Evolutionary conservation across 2,113 vertebrate genomes (phyloP).

Genomic region (Spilogale gracilis): DNA sequence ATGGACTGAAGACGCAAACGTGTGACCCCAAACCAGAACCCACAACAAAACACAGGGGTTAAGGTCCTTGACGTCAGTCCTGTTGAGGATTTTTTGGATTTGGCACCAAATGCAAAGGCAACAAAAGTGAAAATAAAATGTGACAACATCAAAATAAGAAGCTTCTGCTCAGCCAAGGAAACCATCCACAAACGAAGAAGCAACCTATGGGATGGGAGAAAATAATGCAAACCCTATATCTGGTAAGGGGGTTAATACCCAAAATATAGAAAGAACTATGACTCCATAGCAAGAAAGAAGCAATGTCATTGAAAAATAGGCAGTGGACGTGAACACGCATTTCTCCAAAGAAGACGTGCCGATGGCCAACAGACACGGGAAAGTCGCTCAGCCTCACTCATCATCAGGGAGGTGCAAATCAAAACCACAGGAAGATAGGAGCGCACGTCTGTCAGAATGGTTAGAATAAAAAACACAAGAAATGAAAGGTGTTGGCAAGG

Average conservation of each 20-base stretch:
- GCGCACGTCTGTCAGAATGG: neutral
- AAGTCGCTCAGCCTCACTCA: neutral
- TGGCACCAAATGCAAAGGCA: neutral
- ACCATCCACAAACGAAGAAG: neutral
- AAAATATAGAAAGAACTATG: neutral
- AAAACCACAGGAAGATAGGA: neutral
- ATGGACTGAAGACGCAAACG: neutral
- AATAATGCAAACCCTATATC: neutral
- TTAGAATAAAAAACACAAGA: neutral
- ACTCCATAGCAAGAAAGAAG: neutral
- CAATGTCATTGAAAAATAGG: neutral
- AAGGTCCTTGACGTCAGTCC: neutral
- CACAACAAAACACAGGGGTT: neutral
- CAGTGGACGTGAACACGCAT: neutral
- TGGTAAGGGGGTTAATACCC: neutral
- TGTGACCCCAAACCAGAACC: neutral
- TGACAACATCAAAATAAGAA: neutral
- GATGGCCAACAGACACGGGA: neutral
- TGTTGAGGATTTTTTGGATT: neutral
- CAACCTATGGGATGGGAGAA: neutral
- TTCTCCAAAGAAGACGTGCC: neutral
- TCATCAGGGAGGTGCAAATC: neutral
- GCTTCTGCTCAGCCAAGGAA: neutral
- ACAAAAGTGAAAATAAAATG: neutral
- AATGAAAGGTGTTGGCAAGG: neutral